Base-by-base conservation (phyloP, 1,140 invertebrate species). In the Caenorhabditis briggsae region DNA sequence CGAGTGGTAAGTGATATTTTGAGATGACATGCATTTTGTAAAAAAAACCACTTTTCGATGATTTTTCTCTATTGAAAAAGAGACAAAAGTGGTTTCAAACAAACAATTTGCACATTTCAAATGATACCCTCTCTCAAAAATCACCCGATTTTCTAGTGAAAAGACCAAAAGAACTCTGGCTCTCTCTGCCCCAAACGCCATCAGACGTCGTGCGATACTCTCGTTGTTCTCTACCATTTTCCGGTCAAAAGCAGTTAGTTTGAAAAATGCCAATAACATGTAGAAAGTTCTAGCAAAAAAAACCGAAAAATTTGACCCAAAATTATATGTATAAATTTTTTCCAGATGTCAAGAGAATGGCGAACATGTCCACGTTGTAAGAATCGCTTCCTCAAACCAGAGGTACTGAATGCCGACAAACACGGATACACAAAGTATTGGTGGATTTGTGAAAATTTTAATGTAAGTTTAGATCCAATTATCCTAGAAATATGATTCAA, bases 1-100 rank as follows among this genome's bases (percentile, higher is more conserved):
- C 70, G 70, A 78, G 70, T 78, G 70, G 70, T 78, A 78, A 78
- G 70, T 78, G 70, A 78, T 78, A 25, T 53, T 78, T 78, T 78
- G 70, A 20, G 7, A 78, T 78, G 70, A 78, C n/a, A 78, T 78
- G 70, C 46, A 53, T 46, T n/a, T 18, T 7, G 46, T 23, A 23
- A n/a, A 61, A 18, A 33, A 61, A 70, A 50, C 46, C 46, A 23
- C 23, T 23, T 16, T 23, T n/a, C 70, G 70, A 78, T 78, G 70
- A 78, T 53, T 78, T 61, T 78, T 78, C 46, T 20, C 9, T 12
- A 20, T 20, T 9, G n/a, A 78, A 78, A 78, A n/a, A 46, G 70
- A 78, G 70, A 78, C 50, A 50, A 11, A n/a, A 41, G 23, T 50
- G 70, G 46, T 78, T 78, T 46, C 3, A 11, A n/a, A 11, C 7